phyloP scores from a whole-genome alignment of 2,888 invertebrate genomes.

The Serrognathus titanus region DNA sequence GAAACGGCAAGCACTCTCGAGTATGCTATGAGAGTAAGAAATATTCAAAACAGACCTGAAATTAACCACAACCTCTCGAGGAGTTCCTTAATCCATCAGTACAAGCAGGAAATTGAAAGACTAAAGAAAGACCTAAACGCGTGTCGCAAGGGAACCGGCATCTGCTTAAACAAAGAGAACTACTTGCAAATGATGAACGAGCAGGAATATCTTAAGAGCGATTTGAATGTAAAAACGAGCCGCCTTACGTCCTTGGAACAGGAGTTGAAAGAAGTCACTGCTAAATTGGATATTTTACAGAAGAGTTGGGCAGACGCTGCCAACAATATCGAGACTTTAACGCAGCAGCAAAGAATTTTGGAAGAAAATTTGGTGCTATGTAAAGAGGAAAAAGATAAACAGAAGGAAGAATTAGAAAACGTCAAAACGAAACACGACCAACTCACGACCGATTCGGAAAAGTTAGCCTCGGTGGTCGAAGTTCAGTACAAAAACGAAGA shows the following conservation, averaged over 20 bases:
- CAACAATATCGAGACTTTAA: conserved; percentile 14
- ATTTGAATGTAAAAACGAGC: conserved; percentile 67
- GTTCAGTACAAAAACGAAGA: conserved; percentile 58
- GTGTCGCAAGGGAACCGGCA: conserved; percentile 81
- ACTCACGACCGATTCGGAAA: conserved; percentile 60
- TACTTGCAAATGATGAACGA: conserved; percentile 68
- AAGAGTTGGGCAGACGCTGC: conserved; percentile 13
- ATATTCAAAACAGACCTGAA: conserved; percentile 89
- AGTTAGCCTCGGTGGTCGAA: conserved; percentile 63
- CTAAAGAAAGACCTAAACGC: conserved; percentile 83
- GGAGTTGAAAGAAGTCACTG: conserved; percentile 60
- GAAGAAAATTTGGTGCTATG: conserved; percentile 27
- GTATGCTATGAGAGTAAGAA: conserved; percentile 92
- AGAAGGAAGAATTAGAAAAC: conserved; percentile 67
- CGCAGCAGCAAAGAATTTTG: conserved; percentile 32
- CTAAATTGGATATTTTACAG: conserved; percentile 11
- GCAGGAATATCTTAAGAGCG: conserved; percentile 63
- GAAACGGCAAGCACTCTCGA: conserved; percentile 94
- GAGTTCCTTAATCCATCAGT: conserved; percentile 76
- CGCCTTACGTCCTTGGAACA: conserved; percentile 67
- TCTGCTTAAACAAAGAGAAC: conserved; percentile 82
- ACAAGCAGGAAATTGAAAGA: conserved; percentile 86
- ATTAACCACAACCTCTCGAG: conserved; percentile 88
- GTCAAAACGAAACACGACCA: conserved; percentile 62
- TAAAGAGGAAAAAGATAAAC: conserved; percentile 47